phyloP scores from a whole-genome alignment of 2,113 vertebrate genomes.

The Australoheros scitulus region DNA sequence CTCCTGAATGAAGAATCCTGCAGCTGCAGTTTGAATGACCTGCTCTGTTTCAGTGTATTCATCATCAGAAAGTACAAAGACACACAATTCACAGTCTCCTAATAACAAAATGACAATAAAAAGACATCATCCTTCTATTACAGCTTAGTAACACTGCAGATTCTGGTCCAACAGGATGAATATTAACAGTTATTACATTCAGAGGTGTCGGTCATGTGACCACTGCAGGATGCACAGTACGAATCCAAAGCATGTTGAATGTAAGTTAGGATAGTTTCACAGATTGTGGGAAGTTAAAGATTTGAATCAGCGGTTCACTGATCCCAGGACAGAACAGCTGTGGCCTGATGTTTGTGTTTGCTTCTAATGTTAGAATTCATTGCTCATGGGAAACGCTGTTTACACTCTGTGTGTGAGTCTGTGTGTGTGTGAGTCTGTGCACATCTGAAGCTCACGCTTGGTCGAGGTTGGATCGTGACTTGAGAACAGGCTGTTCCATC shows the following conservation, averaged over 20 bases:
- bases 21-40: background rate
- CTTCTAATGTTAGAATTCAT: slow-evolving; percentile 46
- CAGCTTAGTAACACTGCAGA: too few relatives aligned
- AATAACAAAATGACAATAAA: background rate
- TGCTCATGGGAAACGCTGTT: slow-evolving; percentile 48
- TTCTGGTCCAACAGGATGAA: background rate
- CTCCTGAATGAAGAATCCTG: background rate
- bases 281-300: background rate
- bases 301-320: slow-evolving; percentile 23
- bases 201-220: too few relatives aligned
- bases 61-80: background rate
- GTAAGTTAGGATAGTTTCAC: background rate
- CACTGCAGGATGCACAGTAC: too few relatives aligned
- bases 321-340: slow-evolving; percentile 50
- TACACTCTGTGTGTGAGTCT: background rate
- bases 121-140: background rate
- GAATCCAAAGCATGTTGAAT: background rate
- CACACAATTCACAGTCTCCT: background rate
- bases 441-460: slow-evolving; percentile 25
- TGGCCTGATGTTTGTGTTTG: slow-evolving; percentile 56
- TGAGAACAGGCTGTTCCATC: slow-evolving; percentile 18
- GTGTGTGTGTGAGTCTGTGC: background rate
- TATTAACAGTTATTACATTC: background rate
- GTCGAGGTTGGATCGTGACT: slow-evolving; percentile 29
- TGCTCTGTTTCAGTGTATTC: background rate